A percentile compares a stretch with the other conserved stretches of the same genome.
phyloP scores from a whole-genome alignment of 2,113 vertebrate species.

The Megaceryle maxima region DNA sequence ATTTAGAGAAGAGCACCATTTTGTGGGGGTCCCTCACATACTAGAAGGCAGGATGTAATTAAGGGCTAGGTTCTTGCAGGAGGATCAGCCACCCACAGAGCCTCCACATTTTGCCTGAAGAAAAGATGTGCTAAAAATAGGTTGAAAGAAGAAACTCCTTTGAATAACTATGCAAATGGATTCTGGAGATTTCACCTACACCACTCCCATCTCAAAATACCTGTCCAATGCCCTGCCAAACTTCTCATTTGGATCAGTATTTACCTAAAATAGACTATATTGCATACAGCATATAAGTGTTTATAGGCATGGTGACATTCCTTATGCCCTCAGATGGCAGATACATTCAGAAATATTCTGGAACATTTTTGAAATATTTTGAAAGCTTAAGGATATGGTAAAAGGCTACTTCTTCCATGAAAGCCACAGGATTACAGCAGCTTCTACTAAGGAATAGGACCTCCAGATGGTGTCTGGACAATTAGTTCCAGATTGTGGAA shows the following conservation, averaged over 20 bases:
- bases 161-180: neutral
- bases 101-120: neutral
- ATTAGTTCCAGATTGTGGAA: slow-evolving; percentile 28
- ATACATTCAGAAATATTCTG: neutral
- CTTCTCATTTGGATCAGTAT: neutral
- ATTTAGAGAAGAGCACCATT: neutral
- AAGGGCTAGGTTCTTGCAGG: neutral
- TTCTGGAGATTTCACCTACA: neutral
- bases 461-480: slow-evolving; percentile 42
- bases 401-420: slow-evolving; percentile 6
- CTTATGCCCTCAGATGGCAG: neutral
- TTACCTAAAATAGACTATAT: neutral
- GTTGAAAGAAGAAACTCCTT: neutral
- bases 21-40: neutral
- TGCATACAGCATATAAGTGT: neutral
- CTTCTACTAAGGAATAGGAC: neutral
- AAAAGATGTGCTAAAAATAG: neutral
- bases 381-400: neutral
- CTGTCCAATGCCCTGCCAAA: neutral
- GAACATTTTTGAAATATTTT: slow-evolving; percentile 38
- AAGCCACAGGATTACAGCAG: slow-evolving; percentile 28
- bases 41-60: neutral
- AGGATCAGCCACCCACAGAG: neutral
- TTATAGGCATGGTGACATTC: neutral
- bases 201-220: neutral